phyloP scores from a whole-genome alignment of 2,113 vertebrate species.

The Talpa occidentalis region DNA sequence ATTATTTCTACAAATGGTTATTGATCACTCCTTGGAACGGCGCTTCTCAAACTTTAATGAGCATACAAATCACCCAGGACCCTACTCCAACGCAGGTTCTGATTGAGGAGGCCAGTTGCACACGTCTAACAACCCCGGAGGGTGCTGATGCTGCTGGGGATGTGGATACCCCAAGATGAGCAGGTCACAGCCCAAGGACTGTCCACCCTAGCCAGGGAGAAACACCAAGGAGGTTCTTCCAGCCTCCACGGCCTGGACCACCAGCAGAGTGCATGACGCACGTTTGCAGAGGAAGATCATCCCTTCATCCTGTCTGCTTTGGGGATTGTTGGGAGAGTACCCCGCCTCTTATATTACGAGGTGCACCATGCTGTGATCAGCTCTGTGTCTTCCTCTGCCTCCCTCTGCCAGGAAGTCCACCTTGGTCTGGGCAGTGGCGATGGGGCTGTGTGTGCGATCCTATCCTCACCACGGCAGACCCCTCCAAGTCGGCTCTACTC shows the following conservation, averaged over 20 bases:
- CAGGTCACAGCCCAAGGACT: not conserved
- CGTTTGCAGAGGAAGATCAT: not conserved
- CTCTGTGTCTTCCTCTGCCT: not conserved
- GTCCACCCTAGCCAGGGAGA: not conserved
- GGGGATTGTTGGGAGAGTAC: not conserved
- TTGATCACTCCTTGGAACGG: not conserved
- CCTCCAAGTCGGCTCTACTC: too few species aligned
- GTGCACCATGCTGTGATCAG: too few species aligned
- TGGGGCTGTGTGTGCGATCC: too few species aligned
- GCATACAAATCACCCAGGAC: accelerated
- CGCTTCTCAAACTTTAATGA: too few species aligned
- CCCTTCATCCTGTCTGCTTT: not conserved
- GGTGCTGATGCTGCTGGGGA: too few species aligned
- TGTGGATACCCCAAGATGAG: not conserved
- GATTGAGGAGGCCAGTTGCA: accelerated
- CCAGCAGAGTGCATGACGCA: too few species aligned
- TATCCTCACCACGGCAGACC: too few species aligned
- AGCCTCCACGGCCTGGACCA: accelerated
- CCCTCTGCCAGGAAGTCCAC: too few species aligned
- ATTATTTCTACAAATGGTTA: not conserved
- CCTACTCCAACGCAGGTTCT: accelerated
- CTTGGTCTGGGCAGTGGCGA: too few species aligned
- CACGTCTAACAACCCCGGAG: too few species aligned
- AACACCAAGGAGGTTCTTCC: not conserved
- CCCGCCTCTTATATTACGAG: too few species aligned